Base-by-base conservation (phyloP, 2,888 invertebrate species). In the Cosmia pyralina region DNA sequence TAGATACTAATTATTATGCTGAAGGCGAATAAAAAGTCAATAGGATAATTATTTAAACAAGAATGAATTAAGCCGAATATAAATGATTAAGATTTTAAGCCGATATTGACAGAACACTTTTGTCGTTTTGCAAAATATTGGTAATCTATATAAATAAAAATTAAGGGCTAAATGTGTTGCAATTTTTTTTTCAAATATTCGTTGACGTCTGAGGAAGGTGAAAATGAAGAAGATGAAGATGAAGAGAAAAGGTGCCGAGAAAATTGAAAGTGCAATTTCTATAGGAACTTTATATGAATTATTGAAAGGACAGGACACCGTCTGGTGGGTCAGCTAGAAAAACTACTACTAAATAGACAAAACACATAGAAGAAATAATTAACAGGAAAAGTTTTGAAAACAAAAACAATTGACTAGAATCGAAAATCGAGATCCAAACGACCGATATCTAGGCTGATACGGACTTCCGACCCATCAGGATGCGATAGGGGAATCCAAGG, bases 1-100 rank as follows among this genome's bases (percentile, higher is more conserved):
- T 28, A 46, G 19, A n/a, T 76, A n/a, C n/a, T n/a, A 62, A 46
- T 69, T 63, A 63, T 58, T 69, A 69, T 76, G 77, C 75, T 58
- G 11, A 58, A 52, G 19, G 17, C n/a, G 48, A 48, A 22, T 38
- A 34, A 38, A 38, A 38, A 38, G 2, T 41, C 28, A 53, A 13
- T 66, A n/a, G 19, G 2, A 59, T 46, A 53, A 38, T 63, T 48
- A 34, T 68, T 60, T 41, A 19, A 59, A 38, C 10, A 66, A 38
- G 10, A 28, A 65, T 28, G 15, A 69, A n/a, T 15, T 17, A n/a
- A 41, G 0, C 19, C n/a, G 11, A 28, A 66, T 60, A 53, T 11
- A 60, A 22, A 53, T 19, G 0, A 52, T 8, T 72, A 11, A 19
- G 4, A 1, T 17, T 46, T 22, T 38, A 22, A 8, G 8, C 15